Evolutionary conservation across 1,140 invertebrate species (phyloP), one percentile per base, ranked within the genome.

Genomic region (Dryas iulia): DNA sequence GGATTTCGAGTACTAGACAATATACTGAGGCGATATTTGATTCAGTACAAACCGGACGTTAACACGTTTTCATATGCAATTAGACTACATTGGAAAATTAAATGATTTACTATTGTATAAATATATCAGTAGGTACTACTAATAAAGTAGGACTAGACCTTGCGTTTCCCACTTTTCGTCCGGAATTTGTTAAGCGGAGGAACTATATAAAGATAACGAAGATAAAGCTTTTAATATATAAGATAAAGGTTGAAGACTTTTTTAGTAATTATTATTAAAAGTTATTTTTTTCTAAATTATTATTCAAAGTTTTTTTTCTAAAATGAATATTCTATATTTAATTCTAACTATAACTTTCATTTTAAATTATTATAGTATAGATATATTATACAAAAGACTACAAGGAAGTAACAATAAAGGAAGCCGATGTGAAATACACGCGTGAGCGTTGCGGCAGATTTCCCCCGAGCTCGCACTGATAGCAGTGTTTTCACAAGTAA

Each of bases 401-500:
- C 10, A 21, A 24, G 23, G 24, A 56, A 26, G 25, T 52, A 28
- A 26, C 59, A 61, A 61, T 53, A 61, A 58, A 52, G 14, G 18
- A 53, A 61, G 24, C 28, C 31, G 14, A 57, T 39, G 66, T 28
- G 54, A 69, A 25, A 62, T 62, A 69, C 59, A 62, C 66, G 66
- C 66, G 59, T 69, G 61, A 62, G 52, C 66, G 33, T 54, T 47
- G 59, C 30, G 53, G 59, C 59, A 69, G 66, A 69, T 69, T 69
- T 69, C 66, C 66, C 66, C 7, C 24, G 66, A 60, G 66, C 47
- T 69, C 59, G 12, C 54, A 39, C 66, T 62, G 66, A 69, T 69
- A 69, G 47, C 66, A 57, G n/a, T 62, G 25, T 68, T 23, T 62
- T 68, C 66, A 56, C 59, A 62, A 69, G 33, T 52, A 58, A 69